phyloP scores from a whole-genome alignment of 2,888 invertebrate genomes.

The Timema cristinae region DNA sequence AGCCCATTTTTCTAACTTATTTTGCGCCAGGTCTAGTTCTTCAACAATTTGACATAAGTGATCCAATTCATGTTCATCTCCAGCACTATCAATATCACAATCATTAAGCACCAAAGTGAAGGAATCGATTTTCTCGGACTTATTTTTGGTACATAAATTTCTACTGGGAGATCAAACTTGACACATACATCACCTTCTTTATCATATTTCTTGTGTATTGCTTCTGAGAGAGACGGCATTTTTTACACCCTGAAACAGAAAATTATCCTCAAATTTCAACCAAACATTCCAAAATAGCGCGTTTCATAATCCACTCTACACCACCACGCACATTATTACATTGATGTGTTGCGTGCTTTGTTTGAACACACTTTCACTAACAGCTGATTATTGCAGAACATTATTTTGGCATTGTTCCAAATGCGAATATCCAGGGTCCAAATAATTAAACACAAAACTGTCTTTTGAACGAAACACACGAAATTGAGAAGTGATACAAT shows the following conservation, averaged over 20 bases:
- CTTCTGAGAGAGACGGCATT: conserved; percentile 89
- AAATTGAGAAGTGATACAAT: too few relatives aligned
- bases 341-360: conserved; percentile 4
- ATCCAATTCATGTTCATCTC: conserved; percentile 72
- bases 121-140: conserved; percentile 67
- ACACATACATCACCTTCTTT: conserved; percentile 33
- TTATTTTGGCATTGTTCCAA: too few relatives aligned
- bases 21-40: conserved; percentile 91
- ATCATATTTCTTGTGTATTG: conserved; percentile 82
- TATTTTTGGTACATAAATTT: conserved; percentile 81
- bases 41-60: conserved; percentile 86
- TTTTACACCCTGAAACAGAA: conserved; percentile 23
- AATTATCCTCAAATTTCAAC: neutral
- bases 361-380: conserved; percentile 10
- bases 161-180: conserved; percentile 57
- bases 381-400: conserved; percentile 11
- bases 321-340: neutral
- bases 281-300: neutral
- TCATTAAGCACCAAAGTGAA: conserved; percentile 83
- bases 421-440: too few relatives aligned
- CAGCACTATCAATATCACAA: conserved; percentile 87
- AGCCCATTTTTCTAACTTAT: conserved; percentile 80
- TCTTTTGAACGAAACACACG: too few relatives aligned
- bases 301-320: too few relatives aligned
- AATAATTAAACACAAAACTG: too few relatives aligned